A percentile compares a stretch with the other conserved stretches of the same genome.
phyloP scores from a whole-genome alignment of 2,797 vertebrate genomes.

The Kryptopterus vitreolus region DNA sequence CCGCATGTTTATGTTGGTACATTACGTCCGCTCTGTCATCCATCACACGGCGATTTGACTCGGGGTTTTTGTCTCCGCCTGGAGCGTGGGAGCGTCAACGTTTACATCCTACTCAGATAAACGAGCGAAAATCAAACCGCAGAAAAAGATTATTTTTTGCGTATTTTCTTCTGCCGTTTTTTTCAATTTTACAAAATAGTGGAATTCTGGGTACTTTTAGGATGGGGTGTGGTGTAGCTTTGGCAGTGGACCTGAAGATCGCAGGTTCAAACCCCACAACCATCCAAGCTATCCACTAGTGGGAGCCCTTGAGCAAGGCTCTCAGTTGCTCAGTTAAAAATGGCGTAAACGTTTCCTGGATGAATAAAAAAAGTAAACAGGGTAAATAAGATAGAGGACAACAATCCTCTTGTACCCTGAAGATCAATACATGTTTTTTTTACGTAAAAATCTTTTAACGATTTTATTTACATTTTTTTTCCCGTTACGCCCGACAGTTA shows the following conservation, averaged over 20 bases:
- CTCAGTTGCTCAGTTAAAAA: too few relatives aligned
- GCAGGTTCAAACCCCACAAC: too few relatives aligned
- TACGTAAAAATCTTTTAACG: conserved; percentile 4
- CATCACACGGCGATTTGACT: neutral
- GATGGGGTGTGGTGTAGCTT: too few relatives aligned
- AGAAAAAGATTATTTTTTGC: too few relatives aligned
- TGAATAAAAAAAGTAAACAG: neutral
- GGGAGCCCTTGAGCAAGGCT: too few relatives aligned
- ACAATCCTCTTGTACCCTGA: neutral
- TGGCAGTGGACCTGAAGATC: too few relatives aligned
- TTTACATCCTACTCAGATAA: neutral
- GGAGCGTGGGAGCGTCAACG: neutral
- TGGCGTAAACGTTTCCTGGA: neutral
- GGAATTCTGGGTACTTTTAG: neutral
- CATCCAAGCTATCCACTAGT: too few relatives aligned
- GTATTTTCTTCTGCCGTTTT: neutral
- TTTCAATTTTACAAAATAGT: too few relatives aligned
- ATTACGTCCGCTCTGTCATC: neutral
- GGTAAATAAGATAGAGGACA: neutral
- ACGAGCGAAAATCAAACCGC: neutral
- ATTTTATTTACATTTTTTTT: neutral
- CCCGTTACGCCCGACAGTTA: neutral
- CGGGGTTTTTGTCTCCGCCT: too few relatives aligned
- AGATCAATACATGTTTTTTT: neutral
- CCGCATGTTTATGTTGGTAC: neutral